Conservation (phyloP, 2,113 vertebrate species). For the Acanthisitta chloris region DNA sequence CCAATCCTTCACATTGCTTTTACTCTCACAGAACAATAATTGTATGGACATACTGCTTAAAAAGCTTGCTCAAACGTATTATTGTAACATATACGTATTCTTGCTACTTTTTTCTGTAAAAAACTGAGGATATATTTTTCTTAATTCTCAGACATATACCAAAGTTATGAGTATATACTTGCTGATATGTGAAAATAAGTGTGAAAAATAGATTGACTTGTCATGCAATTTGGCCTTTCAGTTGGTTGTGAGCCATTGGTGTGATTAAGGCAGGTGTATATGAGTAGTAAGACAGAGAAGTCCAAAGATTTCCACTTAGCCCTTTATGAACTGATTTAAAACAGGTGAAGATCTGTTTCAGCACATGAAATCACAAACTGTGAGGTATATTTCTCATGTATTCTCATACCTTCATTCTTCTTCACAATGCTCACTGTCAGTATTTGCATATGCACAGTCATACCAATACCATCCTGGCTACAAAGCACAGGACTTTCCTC, state of each 20-base stretch:
- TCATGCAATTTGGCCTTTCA: background rate
- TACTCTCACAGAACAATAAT: background rate
- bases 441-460: background rate
- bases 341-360: background rate
- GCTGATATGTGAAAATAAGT: background rate
- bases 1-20: background rate
- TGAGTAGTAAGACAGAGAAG: background rate
- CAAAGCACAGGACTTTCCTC: background rate
- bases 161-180: background rate
- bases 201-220: background rate
- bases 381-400: background rate
- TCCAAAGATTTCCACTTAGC: background rate
- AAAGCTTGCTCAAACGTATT: background rate
- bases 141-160: background rate
- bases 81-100: background rate
- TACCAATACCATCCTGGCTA: background rate
- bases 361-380: background rate
- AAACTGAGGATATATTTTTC: background rate
- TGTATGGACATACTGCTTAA: background rate
- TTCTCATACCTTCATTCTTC: background rate
- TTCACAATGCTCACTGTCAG: background rate
- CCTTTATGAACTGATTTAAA: background rate
- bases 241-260: background rate
- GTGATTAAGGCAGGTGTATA: background rate
- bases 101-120: background rate